These are phyloP conservation scores for Prionace glauca DNA, from an alignment of 2,797 vertebrate species.

Conservation along the genomic window DNA sequence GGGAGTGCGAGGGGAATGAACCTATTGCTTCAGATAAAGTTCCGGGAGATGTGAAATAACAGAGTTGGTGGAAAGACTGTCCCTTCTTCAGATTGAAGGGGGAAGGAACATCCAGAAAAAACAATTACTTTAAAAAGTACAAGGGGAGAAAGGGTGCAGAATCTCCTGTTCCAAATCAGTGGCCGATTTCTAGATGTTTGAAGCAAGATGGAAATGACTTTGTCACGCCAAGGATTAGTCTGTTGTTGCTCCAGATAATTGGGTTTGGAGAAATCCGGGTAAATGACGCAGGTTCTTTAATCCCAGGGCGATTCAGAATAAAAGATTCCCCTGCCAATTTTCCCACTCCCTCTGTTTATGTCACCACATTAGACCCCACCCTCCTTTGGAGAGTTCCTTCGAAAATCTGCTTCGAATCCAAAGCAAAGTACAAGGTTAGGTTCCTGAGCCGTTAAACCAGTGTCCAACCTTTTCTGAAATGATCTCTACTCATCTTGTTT, in stretches of 20 bases:
- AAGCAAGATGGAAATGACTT: too few species aligned
- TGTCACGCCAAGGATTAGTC: background rate
- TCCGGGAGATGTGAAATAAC: background rate
- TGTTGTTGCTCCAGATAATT: background rate
- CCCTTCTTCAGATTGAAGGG: background rate
- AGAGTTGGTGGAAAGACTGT: too few species aligned
- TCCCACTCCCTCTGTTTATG: background rate
- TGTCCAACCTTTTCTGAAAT: background rate
- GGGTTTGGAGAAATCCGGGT: background rate
- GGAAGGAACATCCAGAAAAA: too few species aligned
- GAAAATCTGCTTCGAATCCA: background rate
- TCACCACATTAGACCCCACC: background rate
- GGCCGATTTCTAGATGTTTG: background rate
- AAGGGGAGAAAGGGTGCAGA: too few species aligned
- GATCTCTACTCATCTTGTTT: background rate
- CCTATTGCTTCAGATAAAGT: background rate
- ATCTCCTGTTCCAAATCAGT: background rate
- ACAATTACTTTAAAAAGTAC: background rate
- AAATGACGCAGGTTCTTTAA: background rate
- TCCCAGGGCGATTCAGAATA: background rate
- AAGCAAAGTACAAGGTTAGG: constrained; percentile 1
- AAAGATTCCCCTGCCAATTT: background rate
- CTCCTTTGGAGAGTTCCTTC: background rate
- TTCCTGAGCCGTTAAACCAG: background rate
- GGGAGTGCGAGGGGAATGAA: background rate